phyloP scores from a whole-genome alignment of 1,140 invertebrate species.

The Bactericera cockerelli region DNA sequence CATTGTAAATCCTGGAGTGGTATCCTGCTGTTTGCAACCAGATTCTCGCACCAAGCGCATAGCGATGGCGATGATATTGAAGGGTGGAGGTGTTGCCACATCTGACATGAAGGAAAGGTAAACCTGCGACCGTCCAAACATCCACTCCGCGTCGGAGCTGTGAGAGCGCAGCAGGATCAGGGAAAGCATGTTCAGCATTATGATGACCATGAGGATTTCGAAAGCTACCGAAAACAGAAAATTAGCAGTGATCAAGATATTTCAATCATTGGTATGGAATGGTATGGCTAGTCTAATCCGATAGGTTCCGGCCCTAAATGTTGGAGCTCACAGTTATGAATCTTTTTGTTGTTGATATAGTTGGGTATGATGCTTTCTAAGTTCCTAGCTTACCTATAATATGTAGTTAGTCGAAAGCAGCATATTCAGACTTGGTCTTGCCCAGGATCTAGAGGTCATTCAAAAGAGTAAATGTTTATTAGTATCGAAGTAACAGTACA shows the following conservation, averaged over 20 bases:
- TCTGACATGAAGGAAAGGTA: neutral
- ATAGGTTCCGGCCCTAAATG: neutral
- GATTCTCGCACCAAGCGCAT: no score
- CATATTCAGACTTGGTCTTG: no score
- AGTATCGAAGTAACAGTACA: no score
- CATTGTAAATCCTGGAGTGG: no score
- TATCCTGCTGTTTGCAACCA: no score
- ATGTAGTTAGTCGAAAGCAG: no score
- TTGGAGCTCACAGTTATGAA: no score
- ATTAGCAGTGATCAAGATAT: neutral
- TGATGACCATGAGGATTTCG: constrained; percentile 49
- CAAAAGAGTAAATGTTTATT: no score
- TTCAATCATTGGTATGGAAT: neutral
- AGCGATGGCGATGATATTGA: neutral
- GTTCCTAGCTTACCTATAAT: no score
- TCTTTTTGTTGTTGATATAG: no score
- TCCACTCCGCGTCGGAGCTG: neutral
- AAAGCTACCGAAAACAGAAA: constrained; percentile 33
- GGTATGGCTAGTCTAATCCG: neutral
- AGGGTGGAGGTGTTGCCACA: neutral
- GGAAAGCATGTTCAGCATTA: constrained; percentile 54
- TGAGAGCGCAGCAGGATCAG: neutral
- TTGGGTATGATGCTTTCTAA: no score
- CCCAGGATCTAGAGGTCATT: no score
- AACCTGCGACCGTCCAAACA: neutral